phyloP scores from a whole-genome alignment of 2,797 vertebrate genomes.

The Acipenser transmontanus region DNA sequence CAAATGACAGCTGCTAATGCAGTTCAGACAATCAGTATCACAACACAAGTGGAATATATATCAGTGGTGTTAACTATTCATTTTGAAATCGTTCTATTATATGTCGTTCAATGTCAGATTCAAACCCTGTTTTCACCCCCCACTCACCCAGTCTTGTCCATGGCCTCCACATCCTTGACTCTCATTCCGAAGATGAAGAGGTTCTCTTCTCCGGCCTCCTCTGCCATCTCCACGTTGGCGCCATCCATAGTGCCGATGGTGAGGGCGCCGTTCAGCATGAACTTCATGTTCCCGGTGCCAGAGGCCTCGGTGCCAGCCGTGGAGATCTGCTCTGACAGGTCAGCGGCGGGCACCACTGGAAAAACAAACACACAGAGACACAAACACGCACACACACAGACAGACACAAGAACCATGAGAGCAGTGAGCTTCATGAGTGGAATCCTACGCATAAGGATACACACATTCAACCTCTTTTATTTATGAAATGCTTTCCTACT shows the following conservation, averaged over 20 bases:
- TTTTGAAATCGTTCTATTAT: too few relatives aligned
- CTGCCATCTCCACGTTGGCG: constrained; percentile 79
- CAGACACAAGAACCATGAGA: too few relatives aligned
- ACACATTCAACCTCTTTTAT: too few relatives aligned
- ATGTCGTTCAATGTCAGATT: too few relatives aligned
- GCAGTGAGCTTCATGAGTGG: too few relatives aligned
- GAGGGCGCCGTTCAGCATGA: constrained; percentile 80
- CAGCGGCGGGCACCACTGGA: constrained; percentile 73
- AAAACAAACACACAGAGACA: constrained; percentile 3
- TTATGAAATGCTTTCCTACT: too few relatives aligned
- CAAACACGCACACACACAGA: not conserved
- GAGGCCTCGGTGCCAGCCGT: constrained; percentile 78
- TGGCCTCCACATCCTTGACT: constrained; percentile 72
- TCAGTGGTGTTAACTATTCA: too few relatives aligned
- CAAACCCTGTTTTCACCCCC: not conserved
- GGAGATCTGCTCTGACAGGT: constrained; percentile 84
- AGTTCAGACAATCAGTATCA: too few relatives aligned
- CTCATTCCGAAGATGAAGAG: constrained; percentile 81
- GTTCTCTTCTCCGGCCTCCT: constrained; percentile 74
- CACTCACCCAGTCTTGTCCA: constrained; percentile 67
- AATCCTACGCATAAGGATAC: too few relatives aligned
- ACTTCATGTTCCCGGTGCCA: constrained; percentile 82
- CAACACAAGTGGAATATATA: too few relatives aligned
- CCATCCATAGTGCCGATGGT: constrained; percentile 83
- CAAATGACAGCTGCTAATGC: too few relatives aligned